phyloP scores from a whole-genome alignment of 2,888 invertebrate species.

The Aelia acuminata region DNA sequence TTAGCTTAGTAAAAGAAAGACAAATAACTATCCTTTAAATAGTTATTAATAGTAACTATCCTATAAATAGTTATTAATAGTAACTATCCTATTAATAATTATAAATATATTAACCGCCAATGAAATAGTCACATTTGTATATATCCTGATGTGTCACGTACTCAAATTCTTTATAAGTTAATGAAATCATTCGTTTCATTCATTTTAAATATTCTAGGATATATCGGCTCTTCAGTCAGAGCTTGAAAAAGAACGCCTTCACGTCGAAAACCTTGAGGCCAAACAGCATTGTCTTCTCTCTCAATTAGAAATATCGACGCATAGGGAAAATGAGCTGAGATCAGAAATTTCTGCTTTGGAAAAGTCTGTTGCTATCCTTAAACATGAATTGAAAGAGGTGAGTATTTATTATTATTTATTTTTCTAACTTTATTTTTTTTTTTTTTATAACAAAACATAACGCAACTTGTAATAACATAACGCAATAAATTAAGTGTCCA shows the following conservation, averaged over 20 bases:
- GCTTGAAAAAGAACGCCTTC: constrained; percentile 81
- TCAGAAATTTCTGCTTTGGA: constrained; percentile 88
- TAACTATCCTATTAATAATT: too few species aligned
- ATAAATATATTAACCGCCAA: too few species aligned
- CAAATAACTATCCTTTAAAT: too few species aligned
- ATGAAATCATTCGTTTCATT: not conserved
- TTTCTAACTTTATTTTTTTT: constrained; percentile 27
- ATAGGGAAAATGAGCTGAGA: constrained; percentile 83
- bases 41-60: too few species aligned
- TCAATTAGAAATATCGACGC: constrained; percentile 83
- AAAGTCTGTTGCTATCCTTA: constrained; percentile 86
- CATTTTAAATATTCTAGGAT: constrained; percentile 56
- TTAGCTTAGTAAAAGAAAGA: too few species aligned
- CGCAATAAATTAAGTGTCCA: too few species aligned
- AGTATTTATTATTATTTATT: constrained; percentile 57
- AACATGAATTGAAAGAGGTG: constrained; percentile 90
- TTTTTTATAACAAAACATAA: too few species aligned
- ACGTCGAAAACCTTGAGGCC: constrained; percentile 81
- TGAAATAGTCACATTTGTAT: too few species aligned
- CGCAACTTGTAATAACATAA: too few species aligned
- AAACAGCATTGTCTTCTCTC: constrained; percentile 80
- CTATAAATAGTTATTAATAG: too few species aligned
- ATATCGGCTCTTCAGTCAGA: constrained; percentile 75
- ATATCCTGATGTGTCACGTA: too few species aligned
- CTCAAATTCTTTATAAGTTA: not conserved